A percentile compares a stretch with the other conserved stretches of the same genome.
These are phyloP conservation scores for Vicugna pacos DNA, from an alignment of 2,113 vertebrate species.

Conservation along the genomic window DNA sequence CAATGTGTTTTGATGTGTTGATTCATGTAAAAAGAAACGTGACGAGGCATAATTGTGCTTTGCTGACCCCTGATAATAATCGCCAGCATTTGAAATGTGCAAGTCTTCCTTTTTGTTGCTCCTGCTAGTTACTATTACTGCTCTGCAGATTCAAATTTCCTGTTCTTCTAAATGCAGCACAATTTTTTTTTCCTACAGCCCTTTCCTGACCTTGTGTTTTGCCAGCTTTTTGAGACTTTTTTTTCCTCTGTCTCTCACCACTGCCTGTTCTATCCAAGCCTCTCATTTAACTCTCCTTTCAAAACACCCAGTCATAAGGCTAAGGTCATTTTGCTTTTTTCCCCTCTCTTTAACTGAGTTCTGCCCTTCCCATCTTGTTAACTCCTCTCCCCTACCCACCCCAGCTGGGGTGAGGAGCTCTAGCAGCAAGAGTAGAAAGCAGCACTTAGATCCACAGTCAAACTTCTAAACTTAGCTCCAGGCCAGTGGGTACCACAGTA, in stretches of 20 bases:
- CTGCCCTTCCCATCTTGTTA: not conserved
- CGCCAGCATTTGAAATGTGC: not conserved
- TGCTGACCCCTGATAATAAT: not conserved
- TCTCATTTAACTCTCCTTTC: slow-evolving; percentile 50
- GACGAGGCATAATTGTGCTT: not conserved
- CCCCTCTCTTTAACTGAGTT: not conserved
- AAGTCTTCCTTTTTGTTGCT: slow-evolving; percentile 21
- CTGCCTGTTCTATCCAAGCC: not conserved
- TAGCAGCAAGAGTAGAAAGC: not conserved
- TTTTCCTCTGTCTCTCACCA: not conserved
- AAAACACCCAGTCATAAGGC: slow-evolving; percentile 21
- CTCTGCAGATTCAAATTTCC: slow-evolving; percentile 37
- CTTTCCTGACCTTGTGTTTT: slow-evolving; percentile 30
- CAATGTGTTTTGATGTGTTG: slow-evolving; percentile 20
- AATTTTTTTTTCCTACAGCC: slow-evolving; percentile 1
- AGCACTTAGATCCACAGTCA: not conserved
- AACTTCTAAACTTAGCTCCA: slow-evolving; percentile 53
- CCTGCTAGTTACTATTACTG: not conserved
- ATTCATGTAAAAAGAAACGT: not conserved
- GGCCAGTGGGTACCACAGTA: slow-evolving; percentile 27
- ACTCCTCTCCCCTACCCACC: not conserved
- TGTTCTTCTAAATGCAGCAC: slow-evolving; percentile 25
- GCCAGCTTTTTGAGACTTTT: not conserved
- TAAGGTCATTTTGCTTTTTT: not conserved
- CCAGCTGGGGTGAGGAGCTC: not conserved